Conservation (phyloP, 2,888 invertebrate genomes). For the Cancer borealis region DNA sequence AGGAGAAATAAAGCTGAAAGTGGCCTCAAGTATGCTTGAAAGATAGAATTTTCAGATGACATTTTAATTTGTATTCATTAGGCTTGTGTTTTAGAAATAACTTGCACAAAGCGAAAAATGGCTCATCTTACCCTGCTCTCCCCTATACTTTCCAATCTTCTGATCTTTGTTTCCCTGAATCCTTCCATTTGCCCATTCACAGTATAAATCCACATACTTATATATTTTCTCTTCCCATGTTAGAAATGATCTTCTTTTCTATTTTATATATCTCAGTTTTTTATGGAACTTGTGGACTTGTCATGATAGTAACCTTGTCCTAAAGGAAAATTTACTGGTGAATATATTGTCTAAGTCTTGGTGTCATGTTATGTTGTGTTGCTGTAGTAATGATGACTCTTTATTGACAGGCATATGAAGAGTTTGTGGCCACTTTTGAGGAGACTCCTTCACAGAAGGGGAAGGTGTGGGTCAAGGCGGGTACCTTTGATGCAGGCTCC, state of each 20-base stretch:
- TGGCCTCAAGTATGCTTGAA: too few relatives aligned
- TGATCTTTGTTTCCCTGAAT: too few relatives aligned
- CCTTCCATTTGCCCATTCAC: background rate
- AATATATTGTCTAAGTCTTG: background rate
- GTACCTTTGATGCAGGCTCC: slow-evolving; percentile 96
- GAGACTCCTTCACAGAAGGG: slow-evolving; percentile 86
- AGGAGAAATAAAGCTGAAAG: too few relatives aligned
- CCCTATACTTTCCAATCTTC: too few relatives aligned
- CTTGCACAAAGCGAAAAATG: too few relatives aligned
- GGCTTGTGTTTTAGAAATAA: too few relatives aligned
- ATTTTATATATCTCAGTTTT: background rate
- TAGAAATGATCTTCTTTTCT: background rate
- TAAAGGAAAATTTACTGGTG: background rate
- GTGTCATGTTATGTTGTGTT: background rate
- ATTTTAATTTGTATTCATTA: too few relatives aligned
- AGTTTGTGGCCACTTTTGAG: slow-evolving; percentile 98
- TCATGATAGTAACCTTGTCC: background rate
- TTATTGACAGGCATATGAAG: slow-evolving; percentile 89
- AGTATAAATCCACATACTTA: background rate
- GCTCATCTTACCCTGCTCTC: too few relatives aligned
- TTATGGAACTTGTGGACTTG: background rate
- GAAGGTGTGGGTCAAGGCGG: slow-evolving; percentile 99
- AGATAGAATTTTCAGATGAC: too few relatives aligned
- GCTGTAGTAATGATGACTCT: background rate
- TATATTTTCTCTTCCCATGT: background rate